Evolutionary conservation across 2,113 vertebrate species (phyloP).

Genomic region (Oceanodroma tethys): DNA sequence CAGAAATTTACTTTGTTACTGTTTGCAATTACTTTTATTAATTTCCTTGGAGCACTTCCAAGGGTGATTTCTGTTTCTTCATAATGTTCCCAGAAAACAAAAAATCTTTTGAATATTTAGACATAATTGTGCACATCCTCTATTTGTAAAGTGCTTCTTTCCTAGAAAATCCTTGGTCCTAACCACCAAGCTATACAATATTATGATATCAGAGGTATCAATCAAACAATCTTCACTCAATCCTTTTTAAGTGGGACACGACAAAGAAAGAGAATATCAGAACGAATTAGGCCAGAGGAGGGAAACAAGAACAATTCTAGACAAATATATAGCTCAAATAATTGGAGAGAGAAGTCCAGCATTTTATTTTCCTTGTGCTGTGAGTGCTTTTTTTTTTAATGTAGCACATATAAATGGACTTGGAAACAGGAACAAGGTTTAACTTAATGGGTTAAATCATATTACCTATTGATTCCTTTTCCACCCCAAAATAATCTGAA

Average conservation of each 20-base stretch:
- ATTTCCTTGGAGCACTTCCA: not conserved
- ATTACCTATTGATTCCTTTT: not conserved
- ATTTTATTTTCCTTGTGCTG: not conserved
- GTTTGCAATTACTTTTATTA: not conserved
- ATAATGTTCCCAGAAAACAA: not conserved
- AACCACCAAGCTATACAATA: not conserved
- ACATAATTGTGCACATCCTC: not conserved
- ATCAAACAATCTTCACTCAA: not conserved
- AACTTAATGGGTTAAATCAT: not conserved
- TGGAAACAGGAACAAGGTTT: not conserved
- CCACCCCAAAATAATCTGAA: not conserved
- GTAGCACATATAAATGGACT: not conserved
- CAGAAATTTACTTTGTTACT: not conserved
- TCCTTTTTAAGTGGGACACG: not conserved
- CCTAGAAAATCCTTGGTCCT: not conserved
- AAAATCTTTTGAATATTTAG: not conserved
- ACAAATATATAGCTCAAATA: not conserved
- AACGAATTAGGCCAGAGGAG: not conserved
- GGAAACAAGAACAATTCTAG: not conserved
- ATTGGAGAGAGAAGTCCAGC: not conserved
- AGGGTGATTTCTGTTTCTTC: not conserved
- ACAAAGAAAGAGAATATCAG: not conserved
- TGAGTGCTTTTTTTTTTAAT: not conserved
- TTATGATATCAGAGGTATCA: not conserved
- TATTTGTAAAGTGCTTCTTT: not conserved